phyloP scores from a whole-genome alignment of 2,888 invertebrate species.

The Netelia virgata region DNA sequence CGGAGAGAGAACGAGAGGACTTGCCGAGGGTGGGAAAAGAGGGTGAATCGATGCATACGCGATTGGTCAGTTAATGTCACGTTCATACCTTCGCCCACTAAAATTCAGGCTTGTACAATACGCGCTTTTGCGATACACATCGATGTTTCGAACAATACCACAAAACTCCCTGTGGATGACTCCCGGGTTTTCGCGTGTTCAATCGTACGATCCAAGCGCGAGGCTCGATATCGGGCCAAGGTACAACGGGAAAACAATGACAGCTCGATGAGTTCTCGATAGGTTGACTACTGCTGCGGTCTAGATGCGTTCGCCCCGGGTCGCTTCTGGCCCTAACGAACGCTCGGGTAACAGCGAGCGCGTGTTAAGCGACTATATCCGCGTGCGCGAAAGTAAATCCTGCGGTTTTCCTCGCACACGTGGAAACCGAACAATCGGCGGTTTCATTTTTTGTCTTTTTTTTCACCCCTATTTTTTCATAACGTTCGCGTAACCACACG shows the following conservation, averaged over 20 bases:
- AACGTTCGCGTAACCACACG: background rate
- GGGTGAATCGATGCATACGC: conserved; percentile 21
- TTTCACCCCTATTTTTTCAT: background rate
- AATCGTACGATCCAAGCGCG: conserved; percentile 37
- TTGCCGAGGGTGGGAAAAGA: background rate
- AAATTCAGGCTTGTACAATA: background rate
- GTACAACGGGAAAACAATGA: conserved; percentile 62
- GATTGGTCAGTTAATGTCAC: conserved; percentile 40
- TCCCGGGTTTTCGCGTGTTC: conserved; percentile 4
- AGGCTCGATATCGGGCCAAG: conserved; percentile 40
- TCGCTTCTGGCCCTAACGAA: conserved; percentile 25
- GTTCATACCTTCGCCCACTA: background rate
- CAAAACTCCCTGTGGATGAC: conserved; percentile 26
- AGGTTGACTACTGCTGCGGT: conserved; percentile 44
- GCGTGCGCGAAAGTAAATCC: conserved; percentile 47
- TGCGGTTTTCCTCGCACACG: conserved; percentile 28
- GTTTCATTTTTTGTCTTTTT: conserved; percentile 1
- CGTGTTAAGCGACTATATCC: conserved; percentile 60
- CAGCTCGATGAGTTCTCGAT: conserved; percentile 49
- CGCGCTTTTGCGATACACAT: background rate
- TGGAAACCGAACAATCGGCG: conserved; percentile 2
- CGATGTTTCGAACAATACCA: conserved; percentile 35
- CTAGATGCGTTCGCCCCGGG: conserved; percentile 1
- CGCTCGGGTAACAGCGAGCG: conserved; percentile 51
- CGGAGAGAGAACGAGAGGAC: background rate